phyloP scores from a whole-genome alignment of 2,797 vertebrate species.

The Morus bassanus region DNA sequence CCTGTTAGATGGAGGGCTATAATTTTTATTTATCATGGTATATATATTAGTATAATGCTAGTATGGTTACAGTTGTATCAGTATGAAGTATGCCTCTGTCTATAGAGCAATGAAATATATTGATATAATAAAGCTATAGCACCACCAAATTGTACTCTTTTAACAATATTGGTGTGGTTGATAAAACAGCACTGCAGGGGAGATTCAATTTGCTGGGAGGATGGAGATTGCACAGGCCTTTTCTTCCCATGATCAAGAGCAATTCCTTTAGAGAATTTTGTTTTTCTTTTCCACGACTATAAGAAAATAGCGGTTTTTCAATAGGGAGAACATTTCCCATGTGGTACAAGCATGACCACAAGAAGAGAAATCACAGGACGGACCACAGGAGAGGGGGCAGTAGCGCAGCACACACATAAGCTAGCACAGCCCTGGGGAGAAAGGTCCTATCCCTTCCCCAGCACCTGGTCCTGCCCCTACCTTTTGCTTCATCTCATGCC shows the following conservation, averaged over 20 bases:
- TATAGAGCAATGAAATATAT: neutral
- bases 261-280: neutral
- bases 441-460: neutral
- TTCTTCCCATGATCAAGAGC: neutral
- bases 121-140: neutral
- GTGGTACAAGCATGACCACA: rapidly evolving
- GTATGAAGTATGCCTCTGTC: neutral
- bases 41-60: neutral
- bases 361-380: rapidly evolving
- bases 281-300: neutral
- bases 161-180: neutral
- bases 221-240: neutral
- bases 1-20: neutral
- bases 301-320: neutral
- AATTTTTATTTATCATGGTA: neutral
- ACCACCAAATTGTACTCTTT: neutral
- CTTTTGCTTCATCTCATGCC: rapidly evolving
- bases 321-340: neutral
- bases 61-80: neutral
- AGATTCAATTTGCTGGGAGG: neutral
- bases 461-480: neutral
- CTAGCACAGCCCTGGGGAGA: neutral
- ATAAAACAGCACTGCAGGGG: neutral
- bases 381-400: neutral
- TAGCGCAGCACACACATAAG: rapidly evolving